Evolutionary conservation across 2,797 vertebrate species (phyloP).

Genomic region (Macropodus opercularis): DNA sequence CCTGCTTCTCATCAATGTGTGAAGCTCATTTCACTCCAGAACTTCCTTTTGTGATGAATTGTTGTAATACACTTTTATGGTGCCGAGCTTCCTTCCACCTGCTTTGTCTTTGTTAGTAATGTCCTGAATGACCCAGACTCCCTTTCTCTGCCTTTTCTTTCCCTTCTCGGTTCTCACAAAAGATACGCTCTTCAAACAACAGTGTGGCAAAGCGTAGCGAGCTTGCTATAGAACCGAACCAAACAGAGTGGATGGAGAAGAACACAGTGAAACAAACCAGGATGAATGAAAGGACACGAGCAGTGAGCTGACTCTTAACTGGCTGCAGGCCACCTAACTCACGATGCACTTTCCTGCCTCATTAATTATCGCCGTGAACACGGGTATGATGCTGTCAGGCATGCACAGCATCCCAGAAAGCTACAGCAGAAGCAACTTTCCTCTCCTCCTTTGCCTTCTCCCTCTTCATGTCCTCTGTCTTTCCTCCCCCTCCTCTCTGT

Average conservation of each 20-base stretch:
- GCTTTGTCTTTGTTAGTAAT: neutral
- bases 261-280: neutral
- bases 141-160: neutral
- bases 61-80: constrained; percentile 23
- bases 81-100: neutral
- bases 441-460: neutral
- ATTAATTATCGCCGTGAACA: constrained; percentile 74
- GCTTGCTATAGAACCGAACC: no score
- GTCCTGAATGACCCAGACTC: no score
- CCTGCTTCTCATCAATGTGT: neutral
- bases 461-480: neutral
- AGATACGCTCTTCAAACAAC: neutral
- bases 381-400: constrained; percentile 66
- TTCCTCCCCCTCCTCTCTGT: constrained; percentile 3
- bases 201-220: no score
- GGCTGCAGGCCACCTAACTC: constrained; percentile 58
- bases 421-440: constrained; percentile 48
- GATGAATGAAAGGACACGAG: constrained; percentile 23
- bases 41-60: constrained; percentile 6
- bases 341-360: constrained; percentile 68
- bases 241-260: no score
- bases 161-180: neutral
- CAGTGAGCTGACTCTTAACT: constrained; percentile 35
- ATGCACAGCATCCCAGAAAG: constrained; percentile 52
- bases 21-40: neutral